Percentiles rank a stretch among this genome's conserved stretches.
Evolutionary conservation across 2,113 vertebrate genomes (phyloP).

Genomic region (Mesocricetus auratus): DNA sequence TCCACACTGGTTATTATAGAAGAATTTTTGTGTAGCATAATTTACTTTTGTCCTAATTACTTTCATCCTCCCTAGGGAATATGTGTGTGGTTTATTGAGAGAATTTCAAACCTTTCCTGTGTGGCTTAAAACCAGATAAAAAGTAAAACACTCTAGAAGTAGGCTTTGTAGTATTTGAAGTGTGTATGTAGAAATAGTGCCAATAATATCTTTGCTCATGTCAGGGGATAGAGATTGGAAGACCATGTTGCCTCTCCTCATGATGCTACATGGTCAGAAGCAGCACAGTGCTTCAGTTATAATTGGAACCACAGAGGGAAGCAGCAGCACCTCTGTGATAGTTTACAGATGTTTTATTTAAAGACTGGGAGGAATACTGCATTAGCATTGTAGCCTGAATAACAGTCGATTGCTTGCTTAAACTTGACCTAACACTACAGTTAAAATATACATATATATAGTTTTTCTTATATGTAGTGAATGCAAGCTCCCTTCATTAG

Average conservation of each 20-base stretch:
- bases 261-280: background rate
- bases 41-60: background rate
- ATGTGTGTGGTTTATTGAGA: constrained; percentile 47
- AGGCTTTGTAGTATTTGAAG: constrained; percentile 28
- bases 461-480: background rate
- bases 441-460: constrained; percentile 12
- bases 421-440: background rate
- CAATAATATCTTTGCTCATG: background rate
- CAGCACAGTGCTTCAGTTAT: constrained; percentile 57
- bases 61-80: constrained; percentile 59
- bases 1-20: constrained; percentile 38
- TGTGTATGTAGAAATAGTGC: background rate
- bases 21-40: constrained; percentile 52
- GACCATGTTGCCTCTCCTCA: background rate
- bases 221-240: background rate
- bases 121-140: constrained; percentile 57
- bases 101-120: constrained; percentile 45
- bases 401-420: constrained; percentile 1
- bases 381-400: background rate
- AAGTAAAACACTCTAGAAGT: constrained; percentile 18
- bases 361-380: background rate
- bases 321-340: background rate
- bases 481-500: background rate
- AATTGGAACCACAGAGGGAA: constrained; percentile 64
- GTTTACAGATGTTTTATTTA: constrained; percentile 13